Evolutionary conservation across 2,888 invertebrate genomes (phyloP).

Genomic region (Metallyticus violacea): DNA sequence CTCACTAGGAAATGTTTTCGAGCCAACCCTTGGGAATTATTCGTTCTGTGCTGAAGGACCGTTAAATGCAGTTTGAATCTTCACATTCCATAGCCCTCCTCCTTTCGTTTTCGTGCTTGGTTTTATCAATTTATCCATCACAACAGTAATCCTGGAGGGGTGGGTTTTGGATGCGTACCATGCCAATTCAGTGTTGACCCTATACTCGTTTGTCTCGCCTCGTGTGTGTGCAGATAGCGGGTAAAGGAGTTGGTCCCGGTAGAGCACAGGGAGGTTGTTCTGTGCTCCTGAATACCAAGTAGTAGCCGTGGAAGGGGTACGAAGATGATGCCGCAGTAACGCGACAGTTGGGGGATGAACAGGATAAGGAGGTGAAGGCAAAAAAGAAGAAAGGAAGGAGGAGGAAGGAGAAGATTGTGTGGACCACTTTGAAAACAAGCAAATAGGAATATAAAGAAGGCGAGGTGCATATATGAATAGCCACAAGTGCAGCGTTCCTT

Average conservation of each 20-base stretch:
- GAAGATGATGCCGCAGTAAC: not conserved
- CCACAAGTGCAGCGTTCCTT: not conserved
- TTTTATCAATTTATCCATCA: slow-evolving; percentile 27
- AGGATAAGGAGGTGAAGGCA: not conserved
- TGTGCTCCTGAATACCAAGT: slow-evolving; percentile 1
- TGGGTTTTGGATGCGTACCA: not conserved
- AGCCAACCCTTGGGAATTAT: not conserved
- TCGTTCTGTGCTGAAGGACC: not conserved
- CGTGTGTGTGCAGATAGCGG: slow-evolving; percentile 18
- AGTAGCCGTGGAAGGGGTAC: not conserved
- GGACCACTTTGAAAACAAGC: not conserved
- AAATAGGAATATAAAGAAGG: not conserved
- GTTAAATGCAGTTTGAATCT: slow-evolving; percentile 16
- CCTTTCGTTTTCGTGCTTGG: not conserved
- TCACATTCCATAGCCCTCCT: not conserved
- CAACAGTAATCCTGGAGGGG: slow-evolving; percentile 18
- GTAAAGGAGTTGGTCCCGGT: not conserved
- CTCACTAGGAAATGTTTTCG: not conserved
- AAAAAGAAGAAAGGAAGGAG: not conserved
- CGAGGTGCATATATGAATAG: not conserved
- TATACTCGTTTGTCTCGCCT: slow-evolving; percentile 17
- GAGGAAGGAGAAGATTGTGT: not conserved
- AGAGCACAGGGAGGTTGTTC: not conserved
- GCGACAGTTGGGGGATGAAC: not conserved
- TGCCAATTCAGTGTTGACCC: slow-evolving; percentile 27